Conservation (phyloP, 2,113 vertebrate genomes). For the Lasiurus borealis region DNA sequence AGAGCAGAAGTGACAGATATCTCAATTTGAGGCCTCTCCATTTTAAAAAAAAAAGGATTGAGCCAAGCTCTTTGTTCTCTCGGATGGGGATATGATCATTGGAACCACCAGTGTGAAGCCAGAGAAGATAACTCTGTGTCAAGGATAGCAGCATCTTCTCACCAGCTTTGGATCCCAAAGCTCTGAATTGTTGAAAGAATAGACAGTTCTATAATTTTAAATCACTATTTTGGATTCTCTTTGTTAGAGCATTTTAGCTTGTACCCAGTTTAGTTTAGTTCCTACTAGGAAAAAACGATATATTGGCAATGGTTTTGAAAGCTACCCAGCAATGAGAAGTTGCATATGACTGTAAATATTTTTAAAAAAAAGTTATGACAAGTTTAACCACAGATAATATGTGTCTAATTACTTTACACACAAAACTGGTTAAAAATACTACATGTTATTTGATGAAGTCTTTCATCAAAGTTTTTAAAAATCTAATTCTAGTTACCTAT, state of each 20-base stretch:
- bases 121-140: neutral
- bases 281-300: neutral
- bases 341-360: neutral
- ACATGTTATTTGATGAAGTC: neutral
- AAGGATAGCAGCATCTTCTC: neutral
- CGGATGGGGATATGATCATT: neutral
- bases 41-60: neutral
- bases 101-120: neutral
- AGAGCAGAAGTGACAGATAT: neutral
- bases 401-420: neutral
- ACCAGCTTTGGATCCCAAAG: neutral
- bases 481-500: neutral
- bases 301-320: neutral
- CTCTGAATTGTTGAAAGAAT: neutral
- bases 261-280: neutral
- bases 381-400: neutral
- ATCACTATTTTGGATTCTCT: neutral
- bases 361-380: neutral
- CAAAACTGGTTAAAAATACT: neutral
- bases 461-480: neutral
- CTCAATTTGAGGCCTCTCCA: neutral
- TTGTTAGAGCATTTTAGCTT: neutral
- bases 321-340: constrained; percentile 8
- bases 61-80: neutral
- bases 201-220: neutral